Percentiles rank a stretch among this genome's conserved stretches.
Evolutionary conservation across 2,113 vertebrate species (phyloP).

Genomic region (Anarhynchus alexandrinus): DNA sequence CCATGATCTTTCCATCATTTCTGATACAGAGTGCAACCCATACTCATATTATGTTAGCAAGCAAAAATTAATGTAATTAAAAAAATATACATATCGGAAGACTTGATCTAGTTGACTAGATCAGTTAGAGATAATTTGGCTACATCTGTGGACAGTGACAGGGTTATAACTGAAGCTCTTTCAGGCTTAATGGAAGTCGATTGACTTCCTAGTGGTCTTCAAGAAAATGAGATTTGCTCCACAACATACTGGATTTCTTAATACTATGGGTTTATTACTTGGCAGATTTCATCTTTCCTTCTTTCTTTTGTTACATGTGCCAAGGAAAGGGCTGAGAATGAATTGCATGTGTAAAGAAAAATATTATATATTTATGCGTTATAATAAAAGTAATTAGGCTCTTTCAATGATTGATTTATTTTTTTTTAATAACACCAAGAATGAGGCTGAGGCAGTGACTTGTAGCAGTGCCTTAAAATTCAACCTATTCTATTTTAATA

Average conservation of each 20-base stretch:
- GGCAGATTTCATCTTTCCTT: not conserved
- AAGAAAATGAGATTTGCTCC: not conserved
- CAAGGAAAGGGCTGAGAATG: not conserved
- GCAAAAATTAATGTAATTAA: not conserved
- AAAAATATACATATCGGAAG: not conserved
- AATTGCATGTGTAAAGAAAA: not conserved
- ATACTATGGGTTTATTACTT: not conserved
- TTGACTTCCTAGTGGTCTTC: not conserved
- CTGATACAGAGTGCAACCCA: not conserved
- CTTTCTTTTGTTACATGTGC: not conserved
- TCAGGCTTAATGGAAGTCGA: not conserved
- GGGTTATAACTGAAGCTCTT: not conserved
- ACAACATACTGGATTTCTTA: not conserved
- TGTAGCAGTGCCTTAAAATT: not conserved
- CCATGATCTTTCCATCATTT: not conserved
- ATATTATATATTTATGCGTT: not conserved
- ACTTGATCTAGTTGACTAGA: not conserved
- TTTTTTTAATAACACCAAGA: not conserved
- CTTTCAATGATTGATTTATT: not conserved
- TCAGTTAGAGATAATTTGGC: not conserved
- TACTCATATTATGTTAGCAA: not conserved
- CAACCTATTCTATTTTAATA: not conserved
- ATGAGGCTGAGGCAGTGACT: not conserved
- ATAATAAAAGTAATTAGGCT: not conserved
- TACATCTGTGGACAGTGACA: not conserved